Conservation (phyloP, 2,888 invertebrate genomes). For the Lissocephala sabroskyi region DNA sequence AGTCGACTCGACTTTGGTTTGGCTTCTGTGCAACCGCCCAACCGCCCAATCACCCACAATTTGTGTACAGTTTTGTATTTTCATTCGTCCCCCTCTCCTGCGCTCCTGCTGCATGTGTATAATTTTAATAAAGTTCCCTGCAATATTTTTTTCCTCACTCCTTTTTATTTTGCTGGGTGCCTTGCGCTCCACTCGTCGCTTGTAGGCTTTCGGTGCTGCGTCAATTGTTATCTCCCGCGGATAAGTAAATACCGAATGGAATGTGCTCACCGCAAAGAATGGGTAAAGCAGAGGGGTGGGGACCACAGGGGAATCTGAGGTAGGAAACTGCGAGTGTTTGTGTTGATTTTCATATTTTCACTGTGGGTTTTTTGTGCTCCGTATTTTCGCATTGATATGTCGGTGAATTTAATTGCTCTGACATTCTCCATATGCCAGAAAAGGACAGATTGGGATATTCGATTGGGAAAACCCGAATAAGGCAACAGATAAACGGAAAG, state of each 20-base stretch:
- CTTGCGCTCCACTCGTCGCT: not conserved
- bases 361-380: not conserved
- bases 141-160: conserved; percentile 24
- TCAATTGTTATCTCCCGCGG: conserved; percentile 52
- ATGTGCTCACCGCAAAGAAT: not conserved
- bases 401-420: conserved; percentile 16
- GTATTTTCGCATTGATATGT: conserved; percentile 20
- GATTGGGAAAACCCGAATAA: too few species aligned
- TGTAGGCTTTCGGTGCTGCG: too few species aligned
- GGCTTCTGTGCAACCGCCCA: not conserved
- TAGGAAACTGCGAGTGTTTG: too few species aligned
- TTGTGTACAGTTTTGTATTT: conserved; percentile 27
- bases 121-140: conserved; percentile 57
- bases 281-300: too few species aligned
- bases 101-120: conserved; percentile 16
- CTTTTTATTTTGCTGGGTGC: not conserved
- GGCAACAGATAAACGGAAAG: too few species aligned
- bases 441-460: too few species aligned
- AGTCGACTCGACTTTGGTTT: not conserved
- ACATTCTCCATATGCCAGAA: not conserved
- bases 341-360: conserved; percentile 31
- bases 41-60: not conserved
- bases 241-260: conserved; percentile 45
- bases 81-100: conserved; percentile 35
- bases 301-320: too few species aligned